These are phyloP conservation scores for Myiotriccus ornatus DNA, from an alignment of 2,797 vertebrate genomes.

Conservation along the genomic window DNA sequence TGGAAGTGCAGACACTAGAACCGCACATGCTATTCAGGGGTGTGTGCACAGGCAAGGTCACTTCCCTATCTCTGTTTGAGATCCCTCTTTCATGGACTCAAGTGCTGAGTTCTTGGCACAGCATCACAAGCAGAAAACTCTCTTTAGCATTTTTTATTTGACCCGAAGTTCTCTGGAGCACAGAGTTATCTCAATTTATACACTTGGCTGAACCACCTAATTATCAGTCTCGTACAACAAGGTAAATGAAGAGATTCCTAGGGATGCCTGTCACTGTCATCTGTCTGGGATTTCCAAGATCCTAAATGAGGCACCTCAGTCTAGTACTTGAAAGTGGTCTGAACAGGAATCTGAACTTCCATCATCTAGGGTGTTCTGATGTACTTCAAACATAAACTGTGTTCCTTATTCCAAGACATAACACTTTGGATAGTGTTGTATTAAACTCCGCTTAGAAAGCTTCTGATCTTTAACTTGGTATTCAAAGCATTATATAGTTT, in stretches of 20 bases:
- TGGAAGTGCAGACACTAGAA: neutral
- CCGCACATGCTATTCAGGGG: neutral
- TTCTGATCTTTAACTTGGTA: neutral
- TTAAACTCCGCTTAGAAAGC: neutral
- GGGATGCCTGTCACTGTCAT: neutral
- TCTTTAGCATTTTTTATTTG: neutral
- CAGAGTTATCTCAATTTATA: neutral
- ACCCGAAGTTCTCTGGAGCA: neutral
- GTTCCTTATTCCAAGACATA: neutral
- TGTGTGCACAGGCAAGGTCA: neutral
- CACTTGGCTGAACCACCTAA: neutral
- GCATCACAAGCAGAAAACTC: neutral
- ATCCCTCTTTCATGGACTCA: neutral
- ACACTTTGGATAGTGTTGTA: accelerated
- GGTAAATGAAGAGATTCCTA: neutral
- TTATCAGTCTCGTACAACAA: neutral
- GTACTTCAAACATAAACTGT: neutral
- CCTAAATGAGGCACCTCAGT: neutral
- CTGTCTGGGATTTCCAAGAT: neutral
- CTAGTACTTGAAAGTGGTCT: neutral
- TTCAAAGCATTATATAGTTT: neutral
- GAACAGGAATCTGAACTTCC: neutral
- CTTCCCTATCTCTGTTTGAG: constrained; percentile 5
- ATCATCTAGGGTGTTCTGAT: neutral
- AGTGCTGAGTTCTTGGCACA: neutral